Conservation (phyloP, 2,113 vertebrate genomes). For the Lophochroa leadbeateri region DNA sequence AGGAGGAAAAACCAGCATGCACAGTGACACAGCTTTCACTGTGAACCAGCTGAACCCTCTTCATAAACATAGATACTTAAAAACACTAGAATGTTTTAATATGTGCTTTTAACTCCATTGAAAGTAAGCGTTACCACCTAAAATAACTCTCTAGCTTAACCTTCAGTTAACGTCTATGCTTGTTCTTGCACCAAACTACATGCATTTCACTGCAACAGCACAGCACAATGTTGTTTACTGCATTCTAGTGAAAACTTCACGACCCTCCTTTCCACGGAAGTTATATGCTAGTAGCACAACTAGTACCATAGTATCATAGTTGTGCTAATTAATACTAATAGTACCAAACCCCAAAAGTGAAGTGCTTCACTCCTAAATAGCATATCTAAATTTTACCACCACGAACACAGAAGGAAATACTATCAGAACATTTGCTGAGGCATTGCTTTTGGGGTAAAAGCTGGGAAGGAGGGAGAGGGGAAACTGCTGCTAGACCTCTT, state of each 20-base stretch:
- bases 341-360: neutral
- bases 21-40: neutral
- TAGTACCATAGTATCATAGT: neutral
- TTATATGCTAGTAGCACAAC: neutral
- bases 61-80: neutral
- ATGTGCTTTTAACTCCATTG: neutral
- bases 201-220: neutral
- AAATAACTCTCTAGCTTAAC: neutral
- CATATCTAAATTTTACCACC: neutral
- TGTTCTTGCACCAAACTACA: neutral
- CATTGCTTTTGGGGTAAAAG: neutral
- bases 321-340: neutral
- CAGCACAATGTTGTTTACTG: neutral
- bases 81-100: neutral
- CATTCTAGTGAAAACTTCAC: neutral
- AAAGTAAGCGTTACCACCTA: neutral
- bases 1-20: neutral
- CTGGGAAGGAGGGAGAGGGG: neutral
- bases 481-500: too few species aligned
- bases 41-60: neutral
- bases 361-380: neutral
- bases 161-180: neutral
- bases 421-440: neutral
- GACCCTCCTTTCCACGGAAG: neutral
- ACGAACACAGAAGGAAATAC: neutral